Conservation (phyloP, 2,888 invertebrate species). For the Hanleya hanleyi region DNA sequence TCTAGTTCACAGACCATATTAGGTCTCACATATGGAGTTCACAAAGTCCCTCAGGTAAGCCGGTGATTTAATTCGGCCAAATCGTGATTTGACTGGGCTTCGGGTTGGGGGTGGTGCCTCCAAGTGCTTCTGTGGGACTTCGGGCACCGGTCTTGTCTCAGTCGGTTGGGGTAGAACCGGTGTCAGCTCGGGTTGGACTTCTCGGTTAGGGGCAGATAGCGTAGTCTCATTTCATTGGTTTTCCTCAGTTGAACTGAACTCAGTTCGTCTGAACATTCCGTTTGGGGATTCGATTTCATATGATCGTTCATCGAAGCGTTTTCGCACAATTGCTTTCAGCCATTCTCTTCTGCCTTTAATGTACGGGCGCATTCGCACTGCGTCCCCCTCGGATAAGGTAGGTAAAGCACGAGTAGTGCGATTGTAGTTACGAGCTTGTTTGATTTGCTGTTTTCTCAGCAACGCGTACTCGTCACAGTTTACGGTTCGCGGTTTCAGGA, state of each 20-base stretch:
- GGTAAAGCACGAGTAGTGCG: background rate
- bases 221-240: background rate
- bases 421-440: background rate
- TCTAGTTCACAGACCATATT: too few species aligned
- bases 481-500: background rate
- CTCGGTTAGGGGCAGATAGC: too few species aligned
- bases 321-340: background rate
- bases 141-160: too few species aligned
- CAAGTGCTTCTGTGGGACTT: too few species aligned
- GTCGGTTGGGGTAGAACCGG: too few species aligned
- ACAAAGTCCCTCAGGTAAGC: too few species aligned
- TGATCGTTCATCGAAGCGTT: background rate
- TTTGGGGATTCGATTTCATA: background rate
- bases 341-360: background rate
- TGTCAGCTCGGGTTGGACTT: too few species aligned
- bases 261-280: background rate
- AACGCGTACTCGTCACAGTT: background rate
- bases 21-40: too few species aligned
- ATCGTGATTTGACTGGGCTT: too few species aligned
- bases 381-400: background rate
- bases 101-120: too few species aligned
- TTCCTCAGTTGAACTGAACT: background rate
- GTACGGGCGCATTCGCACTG: background rate
- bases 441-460: background rate
- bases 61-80: too few species aligned